Evolutionary conservation across 2,888 invertebrate genomes (phyloP).

Genomic region (Nomada hirtipes): DNA sequence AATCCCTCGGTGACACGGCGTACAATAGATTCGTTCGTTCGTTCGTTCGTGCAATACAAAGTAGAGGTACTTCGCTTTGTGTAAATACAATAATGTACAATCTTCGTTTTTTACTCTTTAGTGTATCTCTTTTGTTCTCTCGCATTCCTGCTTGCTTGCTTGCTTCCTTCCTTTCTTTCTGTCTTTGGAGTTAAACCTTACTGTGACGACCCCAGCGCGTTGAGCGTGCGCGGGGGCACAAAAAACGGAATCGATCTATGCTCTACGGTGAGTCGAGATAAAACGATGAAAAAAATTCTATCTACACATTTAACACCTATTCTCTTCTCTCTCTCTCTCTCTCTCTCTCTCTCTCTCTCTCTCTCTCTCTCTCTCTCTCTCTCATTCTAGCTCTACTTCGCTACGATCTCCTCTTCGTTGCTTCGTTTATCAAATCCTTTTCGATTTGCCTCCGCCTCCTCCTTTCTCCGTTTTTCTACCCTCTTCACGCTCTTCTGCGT

Average conservation of each 20-base stretch:
- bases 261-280: conserved; percentile 61
- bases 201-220: conserved; percentile 73
- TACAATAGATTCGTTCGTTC: conserved; percentile 9
- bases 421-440: neutral
- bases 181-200: conserved; percentile 79
- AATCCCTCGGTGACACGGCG: conserved; percentile 25
- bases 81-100: conserved; percentile 83
- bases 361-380: neutral
- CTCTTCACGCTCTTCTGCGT: neutral
- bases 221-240: conserved; percentile 52
- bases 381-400: neutral
- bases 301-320: conserved; percentile 55
- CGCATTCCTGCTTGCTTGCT: conserved; percentile 12
- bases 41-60: conserved; percentile 59
- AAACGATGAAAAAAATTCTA: conserved; percentile 63
- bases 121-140: neutral
- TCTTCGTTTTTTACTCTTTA: conserved; percentile 57
- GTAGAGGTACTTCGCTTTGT: conserved; percentile 63
- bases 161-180: neutral
- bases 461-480: neutral
- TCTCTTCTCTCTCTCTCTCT: conserved; percentile 15
- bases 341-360: neutral
- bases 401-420: conserved; percentile 12
- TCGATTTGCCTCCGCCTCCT: neutral
- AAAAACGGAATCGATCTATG: conserved; percentile 59